Base-by-base conservation (phyloP, 2,113 vertebrate genomes). In the Lipophrys pholis region DNA sequence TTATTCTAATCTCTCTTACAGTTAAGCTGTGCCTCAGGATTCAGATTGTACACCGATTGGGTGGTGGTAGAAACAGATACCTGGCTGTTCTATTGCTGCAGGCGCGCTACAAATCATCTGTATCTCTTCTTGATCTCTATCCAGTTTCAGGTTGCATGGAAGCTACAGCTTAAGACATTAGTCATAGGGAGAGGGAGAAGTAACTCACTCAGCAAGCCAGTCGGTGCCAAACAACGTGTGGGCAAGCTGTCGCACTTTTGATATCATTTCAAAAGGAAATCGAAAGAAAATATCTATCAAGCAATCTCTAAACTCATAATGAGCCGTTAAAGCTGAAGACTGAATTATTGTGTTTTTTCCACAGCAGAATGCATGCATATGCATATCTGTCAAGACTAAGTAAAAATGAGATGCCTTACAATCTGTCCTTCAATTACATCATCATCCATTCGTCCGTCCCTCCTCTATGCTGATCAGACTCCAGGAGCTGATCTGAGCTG, bases 31-130 rank as follows among this genome's bases (percentile, higher is more conserved):
- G 81, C 84, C 79, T 74, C 49, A 9, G 80, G 86, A 83, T 70
- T 80, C 70, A 76, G 86, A 90, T 89, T 77, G 49, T 84, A 61
- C 54, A 58, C 67, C 39, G 80, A 89, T 82, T 81, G 69, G 65
- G 42, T 43, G 62, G 82, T 56, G 65, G 78, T 35, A 68, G 73
- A 85, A 81, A 88, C 54, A 16, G 76, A 87, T 83, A 84, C 84
- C 76, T 73, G 59, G 75, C 55, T 76, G 67, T 82, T 87, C 52
- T 8, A 1, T 68, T 63, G 78, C 89, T 83, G 82, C 68, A 60
- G 86, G 86, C 61, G 0, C 56, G 45, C 64, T 39, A 82, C 81
- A 88, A 89, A 90, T 89, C 86, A 87, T 78, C 77, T 69, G 59
- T 81, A 83, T 90, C 85, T 73, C 67, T 74, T 78, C 52, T 73